These are phyloP conservation scores for Myripristis jacobus DNA, from an alignment of 2,797 vertebrate genomes.

Conservation along the genomic window DNA sequence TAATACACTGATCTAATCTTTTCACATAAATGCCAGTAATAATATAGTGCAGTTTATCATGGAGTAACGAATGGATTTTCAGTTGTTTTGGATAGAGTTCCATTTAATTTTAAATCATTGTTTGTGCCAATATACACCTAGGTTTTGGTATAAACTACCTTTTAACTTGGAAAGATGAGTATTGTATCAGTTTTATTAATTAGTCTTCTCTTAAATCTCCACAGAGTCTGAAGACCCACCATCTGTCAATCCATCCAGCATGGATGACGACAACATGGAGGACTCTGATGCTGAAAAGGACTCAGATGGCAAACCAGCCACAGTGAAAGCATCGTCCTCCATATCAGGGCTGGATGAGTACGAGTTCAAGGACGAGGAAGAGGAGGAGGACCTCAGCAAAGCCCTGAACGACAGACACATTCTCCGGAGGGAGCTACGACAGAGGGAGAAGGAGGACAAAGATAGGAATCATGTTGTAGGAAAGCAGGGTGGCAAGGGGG, in stretches of 20 bases:
- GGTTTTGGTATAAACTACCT: too few relatives aligned
- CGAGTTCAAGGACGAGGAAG: conserved; percentile 97
- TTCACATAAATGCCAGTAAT: too few relatives aligned
- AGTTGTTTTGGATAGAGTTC: background rate
- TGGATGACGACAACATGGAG: conserved; percentile 94
- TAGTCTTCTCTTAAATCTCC: conserved; percentile 27
- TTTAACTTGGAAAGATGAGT: background rate
- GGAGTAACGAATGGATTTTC: background rate
- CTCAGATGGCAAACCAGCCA: conserved; percentile 86
- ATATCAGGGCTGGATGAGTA: conserved; percentile 94
- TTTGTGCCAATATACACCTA: too few relatives aligned
- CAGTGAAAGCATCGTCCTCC: conserved; percentile 87
- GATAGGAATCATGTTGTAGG: conserved; percentile 87
- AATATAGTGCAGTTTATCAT: too few relatives aligned
- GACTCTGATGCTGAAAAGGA: conserved; percentile 96
- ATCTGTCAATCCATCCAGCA: conserved; percentile 95
- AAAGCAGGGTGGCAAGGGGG: conserved; percentile 89
- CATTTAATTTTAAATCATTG: background rate
- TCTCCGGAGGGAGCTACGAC: conserved; percentile 90
- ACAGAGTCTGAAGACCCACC: conserved; percentile 95
- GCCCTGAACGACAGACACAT: conserved; percentile 93
- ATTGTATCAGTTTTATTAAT: background rate
- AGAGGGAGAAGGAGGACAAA: conserved; percentile 89
- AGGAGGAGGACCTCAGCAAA: conserved; percentile 91
- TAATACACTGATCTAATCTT: too few relatives aligned